A percentile compares a stretch with the other conserved stretches of the same genome.
Conservation (phyloP, 1,140 invertebrate genomes). For the Calephelis virginiensis region DNA sequence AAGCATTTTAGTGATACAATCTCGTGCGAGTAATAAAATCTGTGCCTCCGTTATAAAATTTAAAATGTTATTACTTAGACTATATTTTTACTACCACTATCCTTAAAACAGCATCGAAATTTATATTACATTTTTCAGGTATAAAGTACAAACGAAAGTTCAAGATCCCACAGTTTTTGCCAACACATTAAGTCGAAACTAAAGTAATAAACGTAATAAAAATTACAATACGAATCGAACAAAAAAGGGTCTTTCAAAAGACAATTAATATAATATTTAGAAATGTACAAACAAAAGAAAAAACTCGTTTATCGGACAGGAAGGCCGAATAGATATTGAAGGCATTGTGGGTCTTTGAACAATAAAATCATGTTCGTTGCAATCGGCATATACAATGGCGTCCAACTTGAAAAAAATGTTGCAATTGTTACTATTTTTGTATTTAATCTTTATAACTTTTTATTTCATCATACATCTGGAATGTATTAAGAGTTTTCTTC, state of each 20-base stretch:
- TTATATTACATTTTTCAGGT: no score
- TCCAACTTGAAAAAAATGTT: background rate
- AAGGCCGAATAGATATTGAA: constrained; percentile 61
- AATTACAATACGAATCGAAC: constrained; percentile 47
- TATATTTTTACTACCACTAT: no score
- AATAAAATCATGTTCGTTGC: constrained; percentile 32
- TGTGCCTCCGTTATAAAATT: no score
- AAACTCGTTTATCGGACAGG: constrained; percentile 58
- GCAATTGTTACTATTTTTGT: background rate
- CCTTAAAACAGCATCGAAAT: no score
- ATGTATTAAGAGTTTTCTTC: no score
- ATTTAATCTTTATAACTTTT: background rate
- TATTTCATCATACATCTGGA: no score
- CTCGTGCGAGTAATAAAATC: no score
- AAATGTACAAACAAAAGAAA: constrained; percentile 58
- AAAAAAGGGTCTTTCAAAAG: constrained; percentile 50
- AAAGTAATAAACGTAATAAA: constrained; percentile 58
- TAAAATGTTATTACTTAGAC: no score
- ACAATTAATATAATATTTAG: constrained; percentile 68
- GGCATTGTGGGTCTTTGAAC: constrained; percentile 49
- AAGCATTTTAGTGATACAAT: no score
- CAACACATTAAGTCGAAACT: constrained; percentile 21
- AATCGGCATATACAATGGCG: constrained; percentile 1
- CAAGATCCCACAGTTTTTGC: no score
- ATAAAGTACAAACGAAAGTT: no score